These are phyloP conservation scores for Diplazon laetatorius DNA, from an alignment of 2,888 invertebrate genomes.

Conservation along the genomic window DNA sequence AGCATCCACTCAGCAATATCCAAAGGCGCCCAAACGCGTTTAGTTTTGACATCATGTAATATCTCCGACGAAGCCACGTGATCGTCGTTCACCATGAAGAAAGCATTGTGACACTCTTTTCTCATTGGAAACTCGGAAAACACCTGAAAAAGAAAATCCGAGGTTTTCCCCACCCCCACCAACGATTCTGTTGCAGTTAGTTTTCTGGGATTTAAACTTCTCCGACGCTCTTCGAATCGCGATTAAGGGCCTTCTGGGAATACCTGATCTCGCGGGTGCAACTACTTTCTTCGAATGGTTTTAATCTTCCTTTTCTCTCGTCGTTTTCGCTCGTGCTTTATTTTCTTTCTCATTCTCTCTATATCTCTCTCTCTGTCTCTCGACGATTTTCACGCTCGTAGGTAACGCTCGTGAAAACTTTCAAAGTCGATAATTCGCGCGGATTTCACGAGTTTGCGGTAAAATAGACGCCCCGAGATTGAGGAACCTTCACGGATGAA, in stretches of 20 bases:
- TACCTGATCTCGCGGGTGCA: conserved; percentile 42
- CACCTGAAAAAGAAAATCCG: conserved; percentile 25
- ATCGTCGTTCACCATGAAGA: neutral
- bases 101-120: neutral
- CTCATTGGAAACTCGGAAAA: conserved; percentile 11
- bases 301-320: conserved; percentile 32
- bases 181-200: conserved; percentile 52
- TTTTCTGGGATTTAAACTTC: conserved; percentile 71
- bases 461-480: conserved; percentile 64
- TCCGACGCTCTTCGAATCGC: conserved; percentile 68
- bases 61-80: conserved; percentile 12
- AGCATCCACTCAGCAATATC: conserved; percentile 5
- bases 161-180: conserved; percentile 13
- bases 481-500: conserved; percentile 50
- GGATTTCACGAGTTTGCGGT: conserved; percentile 63
- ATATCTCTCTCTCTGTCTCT: neutral
- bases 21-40: conserved; percentile 1
- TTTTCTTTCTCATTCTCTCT: too few species aligned
- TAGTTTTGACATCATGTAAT: neutral
- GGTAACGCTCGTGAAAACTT: conserved; percentile 62
- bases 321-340: too few species aligned
- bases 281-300: conserved; percentile 23
- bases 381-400: conserved; percentile 18
- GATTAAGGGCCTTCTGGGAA: conserved; percentile 68
- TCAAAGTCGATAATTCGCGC: conserved; percentile 64